phyloP scores from a whole-genome alignment of 2,888 invertebrate genomes.

The Archaeoteleia sp. region DNA sequence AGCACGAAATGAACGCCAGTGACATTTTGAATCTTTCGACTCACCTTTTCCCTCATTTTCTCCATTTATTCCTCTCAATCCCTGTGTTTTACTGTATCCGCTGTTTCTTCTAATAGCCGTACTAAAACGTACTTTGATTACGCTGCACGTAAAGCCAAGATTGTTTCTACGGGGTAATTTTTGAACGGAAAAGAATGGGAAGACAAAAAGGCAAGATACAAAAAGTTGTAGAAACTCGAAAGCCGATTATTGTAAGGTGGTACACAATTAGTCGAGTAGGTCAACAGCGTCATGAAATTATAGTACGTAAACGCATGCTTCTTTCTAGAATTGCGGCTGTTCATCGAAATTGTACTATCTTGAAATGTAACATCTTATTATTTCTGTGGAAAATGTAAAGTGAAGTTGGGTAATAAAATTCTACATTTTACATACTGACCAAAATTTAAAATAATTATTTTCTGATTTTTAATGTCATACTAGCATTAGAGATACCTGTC shows the following conservation, averaged over 20 bases:
- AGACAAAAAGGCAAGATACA: neutral
- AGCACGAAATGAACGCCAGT: slow-evolving; percentile 48
- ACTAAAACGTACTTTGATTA: slow-evolving; percentile 50
- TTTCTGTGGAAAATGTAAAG: no score
- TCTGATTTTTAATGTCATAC: no score
- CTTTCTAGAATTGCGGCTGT: no score
- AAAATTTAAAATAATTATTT: no score
- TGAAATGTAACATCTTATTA: no score
- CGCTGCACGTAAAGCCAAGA: slow-evolving; percentile 26
- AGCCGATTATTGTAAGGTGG: slow-evolving; percentile 21
- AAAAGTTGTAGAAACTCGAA: slow-evolving; percentile 22
- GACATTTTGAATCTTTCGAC: slow-evolving; percentile 43
- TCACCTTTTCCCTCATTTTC: slow-evolving; percentile 16
- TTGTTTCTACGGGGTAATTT: slow-evolving; percentile 21
- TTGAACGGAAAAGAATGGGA: slow-evolving; percentile 10
- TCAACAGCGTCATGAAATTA: no score
- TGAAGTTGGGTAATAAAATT: no score
- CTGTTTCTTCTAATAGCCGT: slow-evolving; percentile 33
- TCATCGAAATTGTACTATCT: no score
- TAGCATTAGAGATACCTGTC: no score
- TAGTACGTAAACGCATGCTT: no score
- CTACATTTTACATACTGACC: no score
- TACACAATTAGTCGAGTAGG: no score
- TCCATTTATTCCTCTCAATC: slow-evolving; percentile 16
- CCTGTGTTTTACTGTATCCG: slow-evolving; percentile 21